A percentile compares a stretch with the other conserved stretches of the same genome.
These are phyloP conservation scores for Spilogale gracilis DNA, from an alignment of 2,113 vertebrate species.

Conservation along the genomic window DNA sequence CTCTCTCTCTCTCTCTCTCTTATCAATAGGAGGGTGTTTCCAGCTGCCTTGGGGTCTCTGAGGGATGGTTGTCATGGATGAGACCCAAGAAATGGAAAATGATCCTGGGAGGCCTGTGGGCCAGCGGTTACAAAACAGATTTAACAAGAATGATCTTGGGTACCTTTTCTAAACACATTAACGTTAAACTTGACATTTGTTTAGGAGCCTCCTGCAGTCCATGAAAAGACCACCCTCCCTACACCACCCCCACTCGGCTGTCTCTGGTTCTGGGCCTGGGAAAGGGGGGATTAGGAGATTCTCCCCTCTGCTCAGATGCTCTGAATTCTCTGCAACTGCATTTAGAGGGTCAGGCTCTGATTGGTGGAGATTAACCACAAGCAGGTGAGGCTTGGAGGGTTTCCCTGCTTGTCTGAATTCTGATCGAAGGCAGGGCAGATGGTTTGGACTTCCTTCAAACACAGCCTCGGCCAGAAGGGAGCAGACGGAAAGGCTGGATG, in stretches of 20 bases:
- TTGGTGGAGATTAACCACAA: conserved; percentile 87
- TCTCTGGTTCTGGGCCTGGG: conserved; percentile 78
- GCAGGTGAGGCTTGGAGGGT: conserved; percentile 87
- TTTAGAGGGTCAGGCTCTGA: conserved; percentile 78
- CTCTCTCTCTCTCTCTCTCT: conserved; percentile 9
- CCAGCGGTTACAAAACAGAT: conserved; percentile 82
- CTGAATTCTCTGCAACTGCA: conserved; percentile 81
- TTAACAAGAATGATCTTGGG: conserved; percentile 84
- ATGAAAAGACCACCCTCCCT: conserved; percentile 74
- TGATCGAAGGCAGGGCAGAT: conserved; percentile 82
- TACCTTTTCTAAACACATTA: conserved; percentile 85
- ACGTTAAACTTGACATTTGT: conserved; percentile 87
- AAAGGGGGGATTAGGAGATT: conserved; percentile 69
- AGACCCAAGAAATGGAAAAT: conserved; percentile 69
- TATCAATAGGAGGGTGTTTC: conserved; percentile 83
- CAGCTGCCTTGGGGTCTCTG: conserved; percentile 77
- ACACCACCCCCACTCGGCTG: conserved; percentile 33
- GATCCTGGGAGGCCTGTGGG: conserved; percentile 79
- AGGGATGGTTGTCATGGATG: conserved; percentile 80
- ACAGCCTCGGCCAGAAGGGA: conserved; percentile 80
- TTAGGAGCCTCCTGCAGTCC: conserved; percentile 76
- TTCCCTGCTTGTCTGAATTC: conserved; percentile 82
- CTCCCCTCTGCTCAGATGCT: conserved; percentile 67
- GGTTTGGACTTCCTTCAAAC: conserved; percentile 87
- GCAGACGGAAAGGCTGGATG: conserved; percentile 79